Percentiles rank a stretch among this genome's conserved stretches.
These are phyloP conservation scores for Parnassius apollo DNA, from an alignment of 2,888 invertebrate species.

Conservation along the genomic window DNA sequence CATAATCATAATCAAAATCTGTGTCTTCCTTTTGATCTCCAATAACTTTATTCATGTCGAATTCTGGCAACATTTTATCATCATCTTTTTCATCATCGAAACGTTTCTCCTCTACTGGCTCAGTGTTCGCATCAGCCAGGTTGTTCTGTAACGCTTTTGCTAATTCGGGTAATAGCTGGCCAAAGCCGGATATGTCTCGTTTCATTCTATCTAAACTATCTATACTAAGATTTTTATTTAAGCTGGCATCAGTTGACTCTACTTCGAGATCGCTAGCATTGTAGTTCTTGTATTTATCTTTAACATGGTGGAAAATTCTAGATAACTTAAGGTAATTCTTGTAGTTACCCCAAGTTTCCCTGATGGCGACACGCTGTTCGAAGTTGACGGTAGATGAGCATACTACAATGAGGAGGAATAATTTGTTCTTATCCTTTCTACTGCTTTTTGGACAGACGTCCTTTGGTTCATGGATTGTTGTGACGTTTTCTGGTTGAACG, in stretches of 20 bases:
- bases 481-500: slow-evolving; percentile 85
- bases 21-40: slow-evolving; percentile 47
- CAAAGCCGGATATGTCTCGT: slow-evolving; percentile 55
- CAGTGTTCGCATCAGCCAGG: slow-evolving; percentile 47
- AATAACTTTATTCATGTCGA: slow-evolving; percentile 68
- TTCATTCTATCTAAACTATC: slow-evolving; percentile 43
- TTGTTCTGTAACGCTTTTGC: slow-evolving; percentile 59
- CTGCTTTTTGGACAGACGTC: slow-evolving; percentile 69
- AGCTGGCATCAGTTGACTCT: slow-evolving; percentile 1
- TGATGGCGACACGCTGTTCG: slow-evolving; percentile 83
- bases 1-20: slow-evolving; percentile 61
- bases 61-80: slow-evolving; percentile 56
- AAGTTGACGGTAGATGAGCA: slow-evolving; percentile 87
- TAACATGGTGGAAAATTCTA: slow-evolving; percentile 49
- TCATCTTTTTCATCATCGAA: slow-evolving; percentile 54
- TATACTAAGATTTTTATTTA: slow-evolving; percentile 31
- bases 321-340: slow-evolving; percentile 54
- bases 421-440: slow-evolving; percentile 48
- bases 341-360: slow-evolving; percentile 86
- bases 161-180: slow-evolving; percentile 57
- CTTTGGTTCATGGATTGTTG: slow-evolving; percentile 83
- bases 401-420: slow-evolving; percentile 87
- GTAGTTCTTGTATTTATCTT: slow-evolving; percentile 59
- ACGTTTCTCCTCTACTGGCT: slow-evolving; percentile 48
- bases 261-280: slow-evolving; percentile 36